Evolutionary conservation across 2,888 invertebrate species (phyloP), one percentile per base, ranked within the genome.

Genomic region (Drosophila prostipennis): DNA sequence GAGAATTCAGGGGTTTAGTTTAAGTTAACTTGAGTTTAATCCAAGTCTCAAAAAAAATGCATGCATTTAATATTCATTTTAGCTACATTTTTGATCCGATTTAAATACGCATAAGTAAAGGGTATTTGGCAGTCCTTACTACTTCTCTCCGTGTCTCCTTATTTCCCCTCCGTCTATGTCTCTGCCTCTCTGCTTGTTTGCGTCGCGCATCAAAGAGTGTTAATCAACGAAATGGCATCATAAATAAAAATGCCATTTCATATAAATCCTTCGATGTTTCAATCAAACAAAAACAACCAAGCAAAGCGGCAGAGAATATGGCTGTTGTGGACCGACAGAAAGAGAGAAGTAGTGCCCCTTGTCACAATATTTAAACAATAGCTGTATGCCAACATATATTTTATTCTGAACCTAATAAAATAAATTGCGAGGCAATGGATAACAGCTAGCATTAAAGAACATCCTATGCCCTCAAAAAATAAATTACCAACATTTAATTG

Each of bases 191-290:
- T 42, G 48, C 34, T n/a, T 5, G 43, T 23, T 45, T 51, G 39
- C 53, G 19, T 23, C 23, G 40, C 54, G 36, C 76, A 57, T 80
- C 87, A 79, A 87, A 81, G 82, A 75, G 78, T 89, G 85, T 86
- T 89, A 86, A 86, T 86, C 85, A 86, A 84, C 78, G 74, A 76
- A 84, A 83, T 88, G 84, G 84, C 75, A 78, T 87, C 89, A 89
- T 86, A 86, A 86, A 89, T 88, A 88, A 86, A 86, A 86, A 86
- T 60, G 64, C 56, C 76, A 79, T 83, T 79, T 79, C 87, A 73
- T 72, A 87, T 81, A 88, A 84, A 87, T 82, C 77, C 86, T 80
- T 67, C 74, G 78, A 82, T 80, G 73, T 80, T 84, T 84, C 86
- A 86, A 87, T 87, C 88, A 86, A 86, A 82, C 76, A 78, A 73